phyloP scores from a whole-genome alignment of 2,888 invertebrate species.

The Drosophila aldrichi region DNA sequence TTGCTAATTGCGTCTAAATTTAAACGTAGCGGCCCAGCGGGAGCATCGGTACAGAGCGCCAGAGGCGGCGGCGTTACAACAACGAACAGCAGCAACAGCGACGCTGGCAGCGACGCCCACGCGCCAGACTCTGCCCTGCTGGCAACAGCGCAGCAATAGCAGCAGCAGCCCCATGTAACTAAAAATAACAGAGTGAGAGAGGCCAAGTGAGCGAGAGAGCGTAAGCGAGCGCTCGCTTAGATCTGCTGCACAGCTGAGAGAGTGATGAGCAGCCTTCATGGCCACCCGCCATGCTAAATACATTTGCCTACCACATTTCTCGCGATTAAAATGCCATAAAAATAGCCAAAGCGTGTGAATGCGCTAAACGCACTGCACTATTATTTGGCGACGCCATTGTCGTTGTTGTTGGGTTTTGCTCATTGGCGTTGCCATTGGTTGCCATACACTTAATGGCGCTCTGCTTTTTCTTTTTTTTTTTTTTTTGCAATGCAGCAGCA shows the following conservation, averaged over 20 bases:
- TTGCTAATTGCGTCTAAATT: constrained; percentile 77
- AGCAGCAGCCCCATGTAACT: constrained; percentile 62
- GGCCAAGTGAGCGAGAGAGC: neutral
- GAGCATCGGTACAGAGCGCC: constrained; percentile 27
- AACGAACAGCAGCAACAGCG: constrained; percentile 29
- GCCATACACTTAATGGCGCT: constrained; percentile 60
- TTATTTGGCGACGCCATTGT: constrained; percentile 13
- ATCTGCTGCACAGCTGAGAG: neutral
- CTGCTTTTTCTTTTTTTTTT: constrained; percentile 21
- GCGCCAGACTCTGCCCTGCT: constrained; percentile 67
- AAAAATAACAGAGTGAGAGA: constrained; percentile 60
- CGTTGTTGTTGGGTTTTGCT: constrained; percentile 26
- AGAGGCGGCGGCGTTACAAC: constrained; percentile 43
- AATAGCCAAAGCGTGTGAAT: constrained; percentile 69
- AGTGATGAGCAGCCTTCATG: constrained; percentile 24
- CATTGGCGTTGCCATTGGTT: constrained; percentile 19
- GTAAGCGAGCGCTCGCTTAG: constrained; percentile 1
- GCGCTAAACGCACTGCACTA: constrained; percentile 41
- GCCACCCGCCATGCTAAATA: constrained; percentile 31
- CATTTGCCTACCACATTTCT: constrained; percentile 23
- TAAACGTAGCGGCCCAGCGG: constrained; percentile 51
- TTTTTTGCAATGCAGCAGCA: constrained; percentile 52
- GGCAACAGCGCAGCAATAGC: constrained; percentile 41
- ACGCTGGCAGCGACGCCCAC: constrained; percentile 64
- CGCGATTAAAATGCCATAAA: constrained; percentile 78